phyloP scores from a whole-genome alignment of 2,113 vertebrate genomes.

The Collichthys lucidus region DNA sequence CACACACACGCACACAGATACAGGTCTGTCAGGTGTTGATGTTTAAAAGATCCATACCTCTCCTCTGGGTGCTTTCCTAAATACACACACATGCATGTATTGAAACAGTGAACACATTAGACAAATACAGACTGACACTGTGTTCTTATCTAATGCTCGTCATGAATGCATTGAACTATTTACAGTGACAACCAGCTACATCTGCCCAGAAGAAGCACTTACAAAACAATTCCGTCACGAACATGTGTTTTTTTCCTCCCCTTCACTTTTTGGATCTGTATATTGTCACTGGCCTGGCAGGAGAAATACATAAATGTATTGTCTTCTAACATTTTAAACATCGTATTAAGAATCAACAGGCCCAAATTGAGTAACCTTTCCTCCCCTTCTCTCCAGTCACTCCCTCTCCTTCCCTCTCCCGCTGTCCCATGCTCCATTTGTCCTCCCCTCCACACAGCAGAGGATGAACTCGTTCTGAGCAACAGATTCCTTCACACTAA shows the following conservation, averaged over 20 bases:
- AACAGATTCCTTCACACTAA: conserved; percentile 82
- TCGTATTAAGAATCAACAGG: conserved; percentile 19
- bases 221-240: not conserved
- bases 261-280: not conserved
- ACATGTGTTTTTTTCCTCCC: not conserved
- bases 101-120: conserved; percentile 2
- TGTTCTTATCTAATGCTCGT: not conserved
- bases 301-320: conserved; percentile 25
- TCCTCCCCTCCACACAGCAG: conserved; percentile 58
- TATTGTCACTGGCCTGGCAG: conserved; percentile 2
- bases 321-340: conserved; percentile 10
- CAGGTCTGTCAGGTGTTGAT: conserved; percentile 69
- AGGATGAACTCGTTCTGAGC: conserved; percentile 70
- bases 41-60: conserved; percentile 56
- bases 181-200: not conserved
- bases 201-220: not conserved
- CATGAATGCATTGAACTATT: not conserved
- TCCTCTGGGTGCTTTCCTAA: conserved; percentile 38
- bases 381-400: conserved; percentile 35
- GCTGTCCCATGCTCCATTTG: conserved; percentile 69
- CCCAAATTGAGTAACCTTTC: conserved; percentile 23
- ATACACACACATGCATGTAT: conserved; percentile 25
- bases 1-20: conserved; percentile 15
- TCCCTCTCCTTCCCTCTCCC: conserved; percentile 30
- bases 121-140: not conserved